A percentile compares a stretch with the other conserved stretches of the same genome.
phyloP scores from a whole-genome alignment of 2,888 invertebrate genomes.

The Panzeria rudis region DNA sequence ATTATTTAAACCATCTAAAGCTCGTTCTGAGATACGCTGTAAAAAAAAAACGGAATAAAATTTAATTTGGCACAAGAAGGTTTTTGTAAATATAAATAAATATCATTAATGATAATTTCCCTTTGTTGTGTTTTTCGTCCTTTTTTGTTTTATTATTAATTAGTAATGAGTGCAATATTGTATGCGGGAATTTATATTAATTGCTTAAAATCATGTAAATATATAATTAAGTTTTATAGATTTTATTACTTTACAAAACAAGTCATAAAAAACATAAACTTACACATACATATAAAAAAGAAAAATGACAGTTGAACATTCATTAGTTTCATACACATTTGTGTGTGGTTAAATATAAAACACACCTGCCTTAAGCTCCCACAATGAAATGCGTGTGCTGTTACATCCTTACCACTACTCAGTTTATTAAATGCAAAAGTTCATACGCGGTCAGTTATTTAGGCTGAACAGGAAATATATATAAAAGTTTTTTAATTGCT shows the following conservation, averaged over 20 bases:
- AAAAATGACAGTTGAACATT: constrained; percentile 16
- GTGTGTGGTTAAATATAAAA: constrained; percentile 20
- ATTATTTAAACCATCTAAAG: constrained; percentile 90
- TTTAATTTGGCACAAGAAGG: neutral
- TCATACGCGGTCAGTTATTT: constrained; percentile 7
- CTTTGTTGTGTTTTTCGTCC: neutral
- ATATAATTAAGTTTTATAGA: constrained; percentile 67
- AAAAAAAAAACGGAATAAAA: constrained; percentile 50
- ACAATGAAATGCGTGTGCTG: constrained; percentile 13
- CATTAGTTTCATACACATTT: neutral
- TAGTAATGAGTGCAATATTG: constrained; percentile 71
- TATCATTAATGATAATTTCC: constrained; percentile 7
- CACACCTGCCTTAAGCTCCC: constrained; percentile 59
- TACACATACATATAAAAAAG: constrained; percentile 2
- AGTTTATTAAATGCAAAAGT: neutral
- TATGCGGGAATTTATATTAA: constrained; percentile 72
- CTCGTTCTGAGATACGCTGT: constrained; percentile 89
- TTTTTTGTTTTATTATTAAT: constrained; percentile 28
- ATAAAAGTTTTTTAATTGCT: constrained; percentile 3
- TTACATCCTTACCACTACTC: neutral
- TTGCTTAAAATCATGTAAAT: constrained; percentile 66
- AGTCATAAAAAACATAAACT: constrained; percentile 17
- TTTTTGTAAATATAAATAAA: neutral
- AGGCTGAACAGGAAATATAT: neutral
- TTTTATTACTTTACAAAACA: constrained; percentile 45